A percentile compares a stretch with the other conserved stretches of the same genome.
Evolutionary conservation across 2,888 invertebrate species (phyloP).

Genomic region (Platypus cylindrus): DNA sequence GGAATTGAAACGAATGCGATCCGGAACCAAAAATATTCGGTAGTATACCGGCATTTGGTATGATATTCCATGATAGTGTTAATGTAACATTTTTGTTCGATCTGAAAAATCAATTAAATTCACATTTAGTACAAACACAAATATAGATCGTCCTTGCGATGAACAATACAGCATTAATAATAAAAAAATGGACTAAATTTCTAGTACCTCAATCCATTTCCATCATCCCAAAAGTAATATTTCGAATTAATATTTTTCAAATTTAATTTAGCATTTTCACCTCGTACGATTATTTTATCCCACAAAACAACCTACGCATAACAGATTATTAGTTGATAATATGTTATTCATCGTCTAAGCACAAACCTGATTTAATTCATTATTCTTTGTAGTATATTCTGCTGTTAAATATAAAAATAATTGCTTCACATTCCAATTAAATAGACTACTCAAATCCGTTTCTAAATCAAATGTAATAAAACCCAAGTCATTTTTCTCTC

Average conservation of each 20-base stretch:
- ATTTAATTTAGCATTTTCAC: conserved; percentile 85
- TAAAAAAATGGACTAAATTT: not conserved
- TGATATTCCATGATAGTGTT: conserved; percentile 94
- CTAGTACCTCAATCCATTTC: conserved; percentile 77
- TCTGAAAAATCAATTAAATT: conserved; percentile 41
- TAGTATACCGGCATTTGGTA: conserved; percentile 93
- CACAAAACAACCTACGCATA: conserved; percentile 72
- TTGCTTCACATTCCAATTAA: conserved; percentile 99
- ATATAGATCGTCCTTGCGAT: too few species aligned
- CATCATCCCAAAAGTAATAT: conserved; percentile 99
- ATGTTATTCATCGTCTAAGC: not conserved
- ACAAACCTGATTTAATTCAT: conserved; percentile 67
- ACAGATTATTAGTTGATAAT: conserved; percentile 1
- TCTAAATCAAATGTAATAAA: conserved; percentile 89
- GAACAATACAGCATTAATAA: not conserved
- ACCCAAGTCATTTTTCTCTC: conserved; percentile 91
- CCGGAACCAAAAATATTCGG: conserved; percentile 78
- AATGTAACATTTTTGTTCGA: conserved; percentile 89
- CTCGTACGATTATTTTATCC: conserved; percentile 95
- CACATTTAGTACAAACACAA: too few species aligned
- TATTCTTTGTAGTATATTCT: conserved; percentile 81
- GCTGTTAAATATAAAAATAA: conserved; percentile 93
- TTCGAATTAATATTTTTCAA: conserved; percentile 93
- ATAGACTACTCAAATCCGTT: conserved; percentile 79
- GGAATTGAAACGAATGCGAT: conserved; percentile 81